Base-by-base conservation (phyloP, 1,140 invertebrate species). In the Arctopsyche grandis region DNA sequence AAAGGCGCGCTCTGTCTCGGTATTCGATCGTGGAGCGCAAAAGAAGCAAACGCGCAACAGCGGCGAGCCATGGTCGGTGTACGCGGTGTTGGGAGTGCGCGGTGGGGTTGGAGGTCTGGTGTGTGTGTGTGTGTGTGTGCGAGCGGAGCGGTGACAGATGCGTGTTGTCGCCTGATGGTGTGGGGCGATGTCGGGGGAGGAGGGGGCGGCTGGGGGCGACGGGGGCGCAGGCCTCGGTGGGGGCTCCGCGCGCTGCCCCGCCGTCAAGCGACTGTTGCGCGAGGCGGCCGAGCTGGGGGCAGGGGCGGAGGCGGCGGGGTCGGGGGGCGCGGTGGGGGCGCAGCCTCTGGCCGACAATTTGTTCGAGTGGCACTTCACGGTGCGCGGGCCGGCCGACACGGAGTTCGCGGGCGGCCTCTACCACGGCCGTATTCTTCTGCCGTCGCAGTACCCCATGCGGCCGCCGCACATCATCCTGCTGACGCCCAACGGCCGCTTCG, bases 351-450 rank as follows among this genome's bases (percentile, higher is more conserved):
- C 97, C 85, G 96, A 97, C 84, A 98, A 98, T 88, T 86, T 98
- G 16, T 98, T 98, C 89, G 97, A 98, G 86, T 98, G 97, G 97
- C 97, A 98, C 88, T 98, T 98, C 86, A 98, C 96, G 0, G 92
- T 98, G 12, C 88, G 93, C 83, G 96, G 96, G 10, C 94, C 95
- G 69, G 89, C 90, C 4, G 93, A 92, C 4, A 92, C 94, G 0
- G 95, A 96, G 48, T 97, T 96, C 88, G 93, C 94, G 81, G 92
- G 91, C 69, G 96, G 96, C 21, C 87, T 96, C 77, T 97, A 96
- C 86, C 95, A 97, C 88, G 95, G 94, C 16, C 89, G 96, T 82
- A 97, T 98, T 83, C 87, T 97, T 58, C 88, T 98, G 69, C 93
- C 93, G 69, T 89, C 93, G 7, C 95, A 98, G 81, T 98, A 98